Conservation (phyloP, 2,113 vertebrate genomes). For the Galbula dea region DNA sequence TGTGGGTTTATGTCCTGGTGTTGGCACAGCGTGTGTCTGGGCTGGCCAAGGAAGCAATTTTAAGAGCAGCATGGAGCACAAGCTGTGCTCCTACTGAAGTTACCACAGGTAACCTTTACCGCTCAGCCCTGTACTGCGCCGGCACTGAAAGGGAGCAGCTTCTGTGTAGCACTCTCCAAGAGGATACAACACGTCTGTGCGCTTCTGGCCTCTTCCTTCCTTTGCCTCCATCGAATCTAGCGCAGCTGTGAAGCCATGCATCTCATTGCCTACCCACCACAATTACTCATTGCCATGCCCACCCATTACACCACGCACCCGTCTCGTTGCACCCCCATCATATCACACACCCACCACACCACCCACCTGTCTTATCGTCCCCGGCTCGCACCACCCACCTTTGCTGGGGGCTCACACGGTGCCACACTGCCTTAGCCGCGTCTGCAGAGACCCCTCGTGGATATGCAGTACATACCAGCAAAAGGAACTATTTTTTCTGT, state of each 20-base stretch:
- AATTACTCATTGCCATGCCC: too few species aligned
- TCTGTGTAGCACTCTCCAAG: background rate
- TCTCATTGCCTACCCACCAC: too few species aligned
- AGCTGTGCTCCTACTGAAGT: fast-evolving
- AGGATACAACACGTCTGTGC: fast-evolving
- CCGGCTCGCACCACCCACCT: too few species aligned
- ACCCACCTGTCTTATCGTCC: too few species aligned
- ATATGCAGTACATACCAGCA: background rate
- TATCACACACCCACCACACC: too few species aligned
- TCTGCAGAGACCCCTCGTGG: background rate
- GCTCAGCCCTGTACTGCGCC: background rate
- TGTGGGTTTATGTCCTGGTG: too few species aligned
- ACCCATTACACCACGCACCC: too few species aligned
- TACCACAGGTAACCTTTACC: fast-evolving
- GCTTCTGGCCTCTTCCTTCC: background rate
- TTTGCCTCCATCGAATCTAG: background rate
- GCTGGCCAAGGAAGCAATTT: background rate
- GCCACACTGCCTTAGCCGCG: fast-evolving
- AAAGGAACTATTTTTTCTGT: background rate
- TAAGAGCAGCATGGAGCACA: background rate
- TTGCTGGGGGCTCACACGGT: fast-evolving
- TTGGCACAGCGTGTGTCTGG: too few species aligned
- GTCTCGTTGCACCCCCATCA: too few species aligned
- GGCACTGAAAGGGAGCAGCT: background rate
- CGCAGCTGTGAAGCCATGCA: background rate